Evolutionary conservation across 2,888 invertebrate species (phyloP), one percentile per base, ranked within the genome.

Genomic region (Drosophila cognata): DNA sequence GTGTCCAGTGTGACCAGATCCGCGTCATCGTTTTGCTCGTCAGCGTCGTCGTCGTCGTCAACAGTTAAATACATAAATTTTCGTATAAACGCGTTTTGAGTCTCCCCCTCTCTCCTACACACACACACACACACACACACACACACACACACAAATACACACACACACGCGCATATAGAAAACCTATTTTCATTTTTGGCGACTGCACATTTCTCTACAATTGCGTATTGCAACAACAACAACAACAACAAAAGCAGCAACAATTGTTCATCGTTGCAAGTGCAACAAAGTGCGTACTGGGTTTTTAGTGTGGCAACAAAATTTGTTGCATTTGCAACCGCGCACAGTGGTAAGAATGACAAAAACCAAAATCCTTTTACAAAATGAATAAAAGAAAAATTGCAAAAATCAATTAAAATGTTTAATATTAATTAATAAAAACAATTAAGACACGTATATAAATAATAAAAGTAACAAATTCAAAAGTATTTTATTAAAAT

Each of bases 31-130:
- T 88, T 85, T 89, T 62, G 71, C 82, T 77, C 88, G 77, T 85
- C 86, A 82, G 85, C 41, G 41, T 10, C 41, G 41, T 4, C 41
- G 72, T 72, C 81, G 63, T 82, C 87, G 82, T 86, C 89, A 87
- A 82, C 89, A 81, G 90, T 82, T 87, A 90, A 87, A 87, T 87
- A 82, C 86, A 90, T 90, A 88, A 90, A 90, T 87, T 87, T 85
- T 88, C 88, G 83, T 89, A 88, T 86, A 86, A 89, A 89, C 90
- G 88, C 90, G 83, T 85, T 88, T 88, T 77, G 74, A 72, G 82
- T 67, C 64, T 67, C 78, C n/a, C 28, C 18, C 5, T 16, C n/a
- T 2, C n/a, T 2, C 7, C n/a, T 4, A 33, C 33, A 33, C 33
- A 33, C 36, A 13, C n/a, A 4, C 18, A 18, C n/a, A 10, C 41